Evolutionary conservation across 2,888 invertebrate species (phyloP), one percentile per base, ranked within the genome.

Genomic region (Luperina nickerlii): DNA sequence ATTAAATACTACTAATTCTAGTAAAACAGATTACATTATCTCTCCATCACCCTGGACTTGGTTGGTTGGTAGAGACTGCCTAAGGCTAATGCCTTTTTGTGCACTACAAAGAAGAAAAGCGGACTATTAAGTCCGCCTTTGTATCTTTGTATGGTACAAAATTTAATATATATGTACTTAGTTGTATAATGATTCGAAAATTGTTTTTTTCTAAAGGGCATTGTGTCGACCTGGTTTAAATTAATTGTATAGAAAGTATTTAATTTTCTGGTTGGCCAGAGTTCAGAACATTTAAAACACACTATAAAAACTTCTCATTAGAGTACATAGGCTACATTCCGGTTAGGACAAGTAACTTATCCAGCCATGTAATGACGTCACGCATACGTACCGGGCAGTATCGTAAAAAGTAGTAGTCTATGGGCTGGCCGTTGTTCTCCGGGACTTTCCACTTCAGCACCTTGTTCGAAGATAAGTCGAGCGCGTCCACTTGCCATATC

Each of bases 331-430:
- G 1, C 5, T 13, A 51, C 6, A 51, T 51, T 42, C 38, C 32
- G 13, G 11, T n/a, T 42, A 32, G 32, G 9, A 68, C 13, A 54
- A 66, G 32, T 45, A 32, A 48, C 4, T 15, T 42, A 24, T 8
- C 27, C 13, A 60, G 42, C 18, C 27, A 63, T 11, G 32, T 67
- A 63, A 82, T 79, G 66, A 79, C 54, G 72, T 77, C 76, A 62
- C 67, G 4, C 32, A 66, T 74, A 88, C 91, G 91, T 93, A 96
- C 96, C 90, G 90, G 92, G 74, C 96, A 96, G 82, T 95, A 95
- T 82, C 91, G 90, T 51, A 96, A 80, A 20, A 85, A 83, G 82
- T 95, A 96, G 79, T 90, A 93, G 79, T 96, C 95, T 20, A 96
- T 94, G 0, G 93, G 93, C 8, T 94, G 95, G 6, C 94, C 96